Base-by-base conservation (phyloP, 2,797 vertebrate species). In the Florisuga fusca region DNA sequence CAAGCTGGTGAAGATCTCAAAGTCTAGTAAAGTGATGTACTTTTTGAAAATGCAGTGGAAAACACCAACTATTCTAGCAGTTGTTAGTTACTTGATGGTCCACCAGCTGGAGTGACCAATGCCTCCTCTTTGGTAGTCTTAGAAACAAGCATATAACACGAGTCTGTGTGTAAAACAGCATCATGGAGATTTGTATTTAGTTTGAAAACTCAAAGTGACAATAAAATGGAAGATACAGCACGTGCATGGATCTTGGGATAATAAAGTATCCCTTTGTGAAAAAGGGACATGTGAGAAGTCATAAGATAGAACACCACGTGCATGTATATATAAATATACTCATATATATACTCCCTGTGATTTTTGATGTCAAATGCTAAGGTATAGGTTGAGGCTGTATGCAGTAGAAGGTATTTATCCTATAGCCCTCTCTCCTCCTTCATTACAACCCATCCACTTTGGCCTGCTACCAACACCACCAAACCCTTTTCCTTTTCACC, bases 1-100 rank as follows among this genome's bases (percentile, higher is more conserved):
- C 51, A 69, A 75, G 46, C 69, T 95, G 80, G 66, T 90, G 86
- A 84, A 86, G 67, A 76, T 84, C 69, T 75, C 43, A 10, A 79
- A 55, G 83, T 55, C 66, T 38, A 15, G 41, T 41, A 46, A 80
- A 61, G 54, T 7, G 80, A 45, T 72, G 7, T n/a, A 21, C 1
- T 0, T 59, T 94, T 84, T 76, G 59, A 90, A 75, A 51, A 46
- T 62, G 55, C 58, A 58, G 25, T 84, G 27, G 38, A 85, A 84
- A 91, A 84, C 23, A 57, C 3, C 27, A 14, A 2, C 84, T 90
- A 26, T 2, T 7, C 55, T 31, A 51, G 12, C 9, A 38, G 29
- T 27, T 2, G 1, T 41, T 34, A 15, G 3, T 41, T 68, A 62
- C 38, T 19, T 20, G 20, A 54, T 59, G 26, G 61, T 54, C 69